These are phyloP conservation scores for Channa striata DNA, from an alignment of 2,797 vertebrate species.

Conservation along the genomic window DNA sequence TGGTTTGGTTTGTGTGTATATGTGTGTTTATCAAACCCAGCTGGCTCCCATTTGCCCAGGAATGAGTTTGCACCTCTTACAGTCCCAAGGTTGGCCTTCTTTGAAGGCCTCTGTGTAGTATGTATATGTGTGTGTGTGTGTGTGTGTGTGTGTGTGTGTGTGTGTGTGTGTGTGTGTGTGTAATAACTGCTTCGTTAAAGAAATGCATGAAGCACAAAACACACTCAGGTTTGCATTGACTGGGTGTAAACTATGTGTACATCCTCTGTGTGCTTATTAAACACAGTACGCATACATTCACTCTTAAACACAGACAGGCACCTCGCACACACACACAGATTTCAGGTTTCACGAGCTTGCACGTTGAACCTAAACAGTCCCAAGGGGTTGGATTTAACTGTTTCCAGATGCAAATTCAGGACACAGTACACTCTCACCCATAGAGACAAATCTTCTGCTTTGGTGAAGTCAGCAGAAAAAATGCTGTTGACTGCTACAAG, in stretches of 20 bases:
- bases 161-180: slow-evolving; percentile 29
- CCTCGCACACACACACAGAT: slow-evolving; percentile 47
- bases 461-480: slow-evolving; percentile 77
- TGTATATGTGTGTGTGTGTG: slow-evolving; percentile 31
- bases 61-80: slow-evolving; percentile 84
- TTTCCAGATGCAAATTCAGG: slow-evolving; percentile 79
- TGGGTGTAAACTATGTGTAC: slow-evolving; percentile 43
- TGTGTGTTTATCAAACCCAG: slow-evolving; percentile 82
- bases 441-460: slow-evolving; percentile 74
- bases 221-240: slow-evolving; percentile 62
- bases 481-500: slow-evolving; percentile 52
- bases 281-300: slow-evolving; percentile 24
- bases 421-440: slow-evolving; percentile 68
- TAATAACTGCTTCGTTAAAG: slow-evolving; percentile 73
- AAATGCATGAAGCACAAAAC: slow-evolving; percentile 67
- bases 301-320: slow-evolving; percentile 34
- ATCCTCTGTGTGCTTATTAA: slow-evolving; percentile 37
- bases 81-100: slow-evolving; percentile 75
- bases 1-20: slow-evolving; percentile 69
- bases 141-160: slow-evolving; percentile 24
- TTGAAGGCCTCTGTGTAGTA: slow-evolving; percentile 76
- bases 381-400: slow-evolving; percentile 75
- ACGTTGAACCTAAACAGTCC: slow-evolving; percentile 79
- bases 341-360: slow-evolving; percentile 80
- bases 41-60: slow-evolving; percentile 84